Evolutionary conservation across 2,888 invertebrate species (phyloP), one percentile per base, ranked within the genome.

Genomic region (Lagria hirta): DNA sequence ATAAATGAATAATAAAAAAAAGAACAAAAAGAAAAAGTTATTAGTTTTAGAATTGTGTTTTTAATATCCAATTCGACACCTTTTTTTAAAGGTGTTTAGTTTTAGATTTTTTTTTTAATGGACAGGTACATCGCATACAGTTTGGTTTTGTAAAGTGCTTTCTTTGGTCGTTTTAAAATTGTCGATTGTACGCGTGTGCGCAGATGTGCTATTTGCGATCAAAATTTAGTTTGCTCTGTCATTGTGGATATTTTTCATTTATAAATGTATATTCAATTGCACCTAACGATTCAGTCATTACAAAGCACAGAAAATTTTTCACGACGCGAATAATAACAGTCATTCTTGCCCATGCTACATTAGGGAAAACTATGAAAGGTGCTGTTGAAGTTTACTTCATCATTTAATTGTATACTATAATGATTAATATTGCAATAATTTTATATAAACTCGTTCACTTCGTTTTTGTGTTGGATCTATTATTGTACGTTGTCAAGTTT

Each of bases 11-110:
- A 30, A 47, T 37, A 32, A 46, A 35, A 40, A 54, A 45, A 45
- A 47, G 48, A 49, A 52, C 52, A 51, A 47, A 48, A 51, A 49
- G 26, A 48, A 46, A 50, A 52, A 47, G 35, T 48, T 43, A 48
- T 52, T 54, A 55, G 53, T 51, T 55, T 49, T 53, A 52, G 52
- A 49, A 49, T 48, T 43, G 48, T 48, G 44, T 55, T 55, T 49
- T 48, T 47, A 43, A 52, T 48, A 36, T 30, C 28, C 26, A 22
- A 52, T 43, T n/a, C 34, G 37, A 36, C 40, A 49, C 48, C 41
- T 44, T 36, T 41, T 26, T 24, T 11, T 38, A 29, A 36, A 32
- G n/a, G 44, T 32, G 32, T 43, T 24, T 26, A 24, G 34, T 43
- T 42, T 42, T 43, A 43, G 36, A 40, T 34, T 23, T 14, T 30